These are phyloP conservation scores for Acrobeloides nanus DNA, from an alignment of 2,888 invertebrate genomes.

Conservation along the genomic window DNA sequence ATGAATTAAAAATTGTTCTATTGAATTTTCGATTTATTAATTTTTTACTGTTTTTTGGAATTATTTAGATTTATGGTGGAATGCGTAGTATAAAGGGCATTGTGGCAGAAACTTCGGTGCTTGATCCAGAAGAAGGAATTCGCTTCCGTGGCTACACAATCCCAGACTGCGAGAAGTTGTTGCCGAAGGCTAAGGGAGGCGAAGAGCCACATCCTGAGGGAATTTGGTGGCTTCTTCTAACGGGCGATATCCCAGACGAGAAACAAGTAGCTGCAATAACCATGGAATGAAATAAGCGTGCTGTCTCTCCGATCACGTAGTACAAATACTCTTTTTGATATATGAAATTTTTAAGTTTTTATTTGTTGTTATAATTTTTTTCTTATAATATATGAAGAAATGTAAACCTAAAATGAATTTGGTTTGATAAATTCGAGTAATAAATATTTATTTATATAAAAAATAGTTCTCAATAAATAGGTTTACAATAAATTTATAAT, in stretches of 20 bases:
- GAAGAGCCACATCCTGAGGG: slow-evolving; percentile 81
- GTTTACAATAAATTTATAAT: too few relatives aligned
- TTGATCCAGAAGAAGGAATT: slow-evolving; percentile 90
- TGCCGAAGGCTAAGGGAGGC: slow-evolving; percentile 74
- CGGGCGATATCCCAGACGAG: slow-evolving; percentile 77
- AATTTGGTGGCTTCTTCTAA: slow-evolving; percentile 83
- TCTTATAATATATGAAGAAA: too few relatives aligned
- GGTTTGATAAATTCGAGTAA: too few relatives aligned
- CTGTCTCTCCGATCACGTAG: slow-evolving; percentile 85
- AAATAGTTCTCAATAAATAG: too few relatives aligned
- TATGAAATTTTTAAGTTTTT: too few relatives aligned
- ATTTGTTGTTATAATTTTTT: too few relatives aligned
- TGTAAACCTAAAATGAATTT: too few relatives aligned
- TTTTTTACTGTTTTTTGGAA: too few relatives aligned
- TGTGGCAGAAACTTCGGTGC: slow-evolving; percentile 86
- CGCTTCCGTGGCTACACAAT: slow-evolving; percentile 86
- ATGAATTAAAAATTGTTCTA: too few relatives aligned
- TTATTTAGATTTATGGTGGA: slow-evolving; percentile 69
- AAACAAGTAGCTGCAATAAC: slow-evolving; percentile 67
- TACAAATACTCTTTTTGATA: slow-evolving; percentile 80
- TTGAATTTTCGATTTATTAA: too few relatives aligned
- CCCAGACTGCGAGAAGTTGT: slow-evolving; percentile 78
- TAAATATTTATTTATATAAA: too few relatives aligned
- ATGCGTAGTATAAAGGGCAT: slow-evolving; percentile 92
- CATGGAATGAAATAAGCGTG: slow-evolving; percentile 76